Evolutionary conservation across 64 coral and sea anemone genomes (phyloP), one percentile per base, ranked within the genome.

Genomic region (Porites australiensis): DNA sequence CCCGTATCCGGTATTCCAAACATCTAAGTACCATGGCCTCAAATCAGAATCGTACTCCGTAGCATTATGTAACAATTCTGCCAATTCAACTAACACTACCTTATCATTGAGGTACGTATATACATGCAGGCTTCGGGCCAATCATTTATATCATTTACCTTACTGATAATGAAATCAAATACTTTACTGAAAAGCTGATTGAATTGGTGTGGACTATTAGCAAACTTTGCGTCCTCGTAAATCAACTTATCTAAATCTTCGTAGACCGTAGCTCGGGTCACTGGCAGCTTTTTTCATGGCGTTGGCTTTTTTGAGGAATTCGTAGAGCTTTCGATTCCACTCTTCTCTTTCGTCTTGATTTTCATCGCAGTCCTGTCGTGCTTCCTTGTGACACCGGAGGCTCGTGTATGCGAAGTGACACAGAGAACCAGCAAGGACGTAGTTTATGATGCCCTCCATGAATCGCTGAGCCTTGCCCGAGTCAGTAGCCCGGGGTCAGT

Each of bases 281-380:
- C 12, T 44, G 8, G 72, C 87, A 8, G 69, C 87, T 47, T 13
- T 13, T 44, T 63, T 77, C 12, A 89, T 59, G 12, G 23, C 57
- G 15, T 89, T 10, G 5, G 87, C 55, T 77, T 89, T 89, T 54
- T 58, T 89, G 18, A 89, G 55, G 54, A 89, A 77, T 19, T 27
- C 46, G 45, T 77, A 60, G 23, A 77, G 72, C 2, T 45, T 58
- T 12, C 9, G 75, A 10, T 63, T 13, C 87, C 87, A 77, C 62
- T 77, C 53, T 18, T 89, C 87, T 89, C 22, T 89, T 19, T 77
- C 72, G 11, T 44, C 21, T 14, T 89, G 51, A 0, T 52, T 12
- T 5, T 55, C 68, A 16, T 87, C 23, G 60, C 87, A 89, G 3
- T 89, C 16, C 2, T 64, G 51, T 6, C 46, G 47, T 66, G 50